These are phyloP conservation scores for Syrrhaptes paradoxus DNA, from an alignment of 2,113 vertebrate species.

Conservation along the genomic window DNA sequence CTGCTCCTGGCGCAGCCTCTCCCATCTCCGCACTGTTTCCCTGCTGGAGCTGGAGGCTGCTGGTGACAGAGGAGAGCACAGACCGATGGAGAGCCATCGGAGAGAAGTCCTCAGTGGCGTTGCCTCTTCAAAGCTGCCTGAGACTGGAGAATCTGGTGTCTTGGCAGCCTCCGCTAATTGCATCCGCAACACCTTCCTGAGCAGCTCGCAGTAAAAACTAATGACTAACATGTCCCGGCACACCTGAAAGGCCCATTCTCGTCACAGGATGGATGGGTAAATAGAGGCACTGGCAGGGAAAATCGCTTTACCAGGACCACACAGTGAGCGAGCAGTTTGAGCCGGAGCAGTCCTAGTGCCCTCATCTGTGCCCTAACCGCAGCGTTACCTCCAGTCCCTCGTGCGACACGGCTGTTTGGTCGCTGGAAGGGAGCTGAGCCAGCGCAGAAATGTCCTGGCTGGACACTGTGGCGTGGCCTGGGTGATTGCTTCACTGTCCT, in stretches of 20 bases:
- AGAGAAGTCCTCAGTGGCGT: accelerated
- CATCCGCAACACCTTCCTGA: background rate
- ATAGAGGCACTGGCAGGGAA: background rate
- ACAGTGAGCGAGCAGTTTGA: background rate
- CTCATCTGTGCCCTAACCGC: background rate
- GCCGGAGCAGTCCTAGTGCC: background rate
- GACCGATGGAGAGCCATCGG: accelerated
- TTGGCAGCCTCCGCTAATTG: background rate
- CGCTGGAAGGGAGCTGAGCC: background rate
- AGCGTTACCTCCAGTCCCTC: accelerated
- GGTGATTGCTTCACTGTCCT: background rate
- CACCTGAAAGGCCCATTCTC: background rate
- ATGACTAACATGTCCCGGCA: background rate
- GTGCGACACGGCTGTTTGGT: accelerated
- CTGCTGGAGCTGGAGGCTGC: background rate
- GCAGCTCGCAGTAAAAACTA: background rate
- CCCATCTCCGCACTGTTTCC: background rate
- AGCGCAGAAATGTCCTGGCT: background rate
- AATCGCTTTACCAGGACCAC: background rate
- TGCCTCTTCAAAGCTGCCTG: background rate
- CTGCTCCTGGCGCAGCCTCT: accelerated
- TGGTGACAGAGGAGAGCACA: background rate
- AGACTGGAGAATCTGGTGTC: background rate
- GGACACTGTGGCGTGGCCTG: background rate
- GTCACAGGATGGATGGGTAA: background rate